Percentiles rank a stretch among this genome's conserved stretches.
phyloP scores from a whole-genome alignment of 2,888 invertebrate species.

The Atethmia centrago region DNA sequence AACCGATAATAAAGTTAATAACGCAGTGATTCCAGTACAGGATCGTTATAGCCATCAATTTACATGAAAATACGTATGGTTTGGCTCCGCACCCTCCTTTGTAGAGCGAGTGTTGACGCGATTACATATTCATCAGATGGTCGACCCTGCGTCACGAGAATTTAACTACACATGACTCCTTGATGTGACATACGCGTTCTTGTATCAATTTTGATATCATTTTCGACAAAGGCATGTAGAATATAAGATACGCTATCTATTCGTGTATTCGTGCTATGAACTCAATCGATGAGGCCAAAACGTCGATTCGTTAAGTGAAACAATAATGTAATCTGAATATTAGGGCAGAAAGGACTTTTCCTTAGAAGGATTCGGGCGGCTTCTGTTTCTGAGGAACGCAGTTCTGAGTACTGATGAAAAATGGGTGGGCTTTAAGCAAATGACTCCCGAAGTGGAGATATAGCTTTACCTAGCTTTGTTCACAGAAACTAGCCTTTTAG shows the following conservation, averaged over 20 bases:
- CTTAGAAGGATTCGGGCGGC: background rate
- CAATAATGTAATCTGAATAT: conserved; percentile 41
- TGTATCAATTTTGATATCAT: conserved; percentile 52
- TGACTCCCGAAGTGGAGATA: background rate
- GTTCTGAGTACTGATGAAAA: background rate
- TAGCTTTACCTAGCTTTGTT: background rate
- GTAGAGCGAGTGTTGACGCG: conserved; percentile 69
- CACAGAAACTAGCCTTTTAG: background rate
- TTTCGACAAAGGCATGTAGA: conserved; percentile 24
- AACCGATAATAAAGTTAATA: conserved; percentile 31
- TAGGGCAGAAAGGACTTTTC: background rate
- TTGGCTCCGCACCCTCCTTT: conserved; percentile 66
- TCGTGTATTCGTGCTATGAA: conserved; percentile 40
- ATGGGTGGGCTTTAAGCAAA: background rate
- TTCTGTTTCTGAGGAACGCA: background rate
- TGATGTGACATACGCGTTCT: conserved; percentile 61
- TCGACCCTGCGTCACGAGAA: conserved; percentile 68
- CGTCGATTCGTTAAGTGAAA: conserved; percentile 18
- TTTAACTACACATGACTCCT: conserved; percentile 70
- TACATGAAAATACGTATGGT: conserved; percentile 70
- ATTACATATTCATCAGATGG: conserved; percentile 79
- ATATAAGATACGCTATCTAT: conserved; percentile 57
- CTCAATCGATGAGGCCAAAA: conserved; percentile 40
- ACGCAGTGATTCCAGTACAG: conserved; percentile 33
- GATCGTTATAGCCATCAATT: conserved; percentile 62